Conservation (phyloP, 2,888 invertebrate genomes). For the Trichopoda pennipes region DNA sequence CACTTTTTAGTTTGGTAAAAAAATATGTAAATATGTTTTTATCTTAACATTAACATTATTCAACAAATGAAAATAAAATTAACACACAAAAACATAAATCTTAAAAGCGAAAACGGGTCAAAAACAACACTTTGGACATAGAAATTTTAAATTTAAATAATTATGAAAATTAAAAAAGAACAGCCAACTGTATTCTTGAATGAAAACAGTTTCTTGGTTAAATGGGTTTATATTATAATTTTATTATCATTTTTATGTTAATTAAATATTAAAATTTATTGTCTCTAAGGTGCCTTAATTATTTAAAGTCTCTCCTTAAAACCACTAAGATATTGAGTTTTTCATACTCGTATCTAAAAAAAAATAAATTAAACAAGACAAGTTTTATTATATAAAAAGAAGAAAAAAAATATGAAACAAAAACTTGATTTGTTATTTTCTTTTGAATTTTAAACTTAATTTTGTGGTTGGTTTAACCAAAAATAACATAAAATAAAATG, state of each 20-base stretch:
- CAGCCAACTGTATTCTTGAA: neutral
- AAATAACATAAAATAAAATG: conserved; percentile 5
- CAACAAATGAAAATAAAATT: conserved; percentile 55
- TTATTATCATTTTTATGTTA: neutral
- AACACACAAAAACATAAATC: conserved; percentile 1
- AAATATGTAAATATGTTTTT: conserved; percentile 53
- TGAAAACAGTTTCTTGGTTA: neutral
- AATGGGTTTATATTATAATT: conserved; percentile 3
- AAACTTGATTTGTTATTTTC: conserved; percentile 52
- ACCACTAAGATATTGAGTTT: conserved; percentile 14
- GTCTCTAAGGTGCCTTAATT: conserved; percentile 50
- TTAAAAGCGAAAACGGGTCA: conserved; percentile 34
- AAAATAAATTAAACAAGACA: conserved; percentile 34
- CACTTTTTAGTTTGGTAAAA: conserved; percentile 3
- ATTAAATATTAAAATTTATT: conserved; percentile 41
- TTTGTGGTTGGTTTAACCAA: conserved; percentile 25
- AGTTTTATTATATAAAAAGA: conserved; percentile 44
- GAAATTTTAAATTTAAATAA: conserved; percentile 31
- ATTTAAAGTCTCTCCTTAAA: conserved; percentile 35
- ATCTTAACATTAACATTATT: conserved; percentile 52
- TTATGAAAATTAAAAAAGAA: conserved; percentile 36
- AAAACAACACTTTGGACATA: neutral
- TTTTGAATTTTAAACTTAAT: conserved; percentile 36
- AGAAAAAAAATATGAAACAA: neutral
- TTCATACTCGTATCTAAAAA: neutral